Conservation (phyloP, 2,113 vertebrate species). For the Carlito syrichta region DNA sequence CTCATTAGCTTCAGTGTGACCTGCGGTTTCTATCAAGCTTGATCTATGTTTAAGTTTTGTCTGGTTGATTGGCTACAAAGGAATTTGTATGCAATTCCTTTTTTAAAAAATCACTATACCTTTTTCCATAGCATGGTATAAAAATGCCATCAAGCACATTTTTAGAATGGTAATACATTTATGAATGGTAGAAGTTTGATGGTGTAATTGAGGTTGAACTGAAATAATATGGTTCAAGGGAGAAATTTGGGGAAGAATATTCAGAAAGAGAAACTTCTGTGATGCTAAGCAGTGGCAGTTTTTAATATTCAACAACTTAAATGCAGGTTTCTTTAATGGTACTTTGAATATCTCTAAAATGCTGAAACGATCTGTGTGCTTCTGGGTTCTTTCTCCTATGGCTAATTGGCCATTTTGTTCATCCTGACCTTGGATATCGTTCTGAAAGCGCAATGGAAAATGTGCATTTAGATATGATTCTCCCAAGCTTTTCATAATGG, state of each 20-base stretch:
- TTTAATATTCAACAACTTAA: constrained; percentile 38
- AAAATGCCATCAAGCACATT: constrained; percentile 9
- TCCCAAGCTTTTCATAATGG: constrained; percentile 34
- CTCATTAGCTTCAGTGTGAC: not conserved
- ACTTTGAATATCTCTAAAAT: constrained; percentile 1
- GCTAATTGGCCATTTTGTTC: constrained; percentile 17
- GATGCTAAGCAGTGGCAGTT: not conserved
- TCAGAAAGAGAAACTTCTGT: constrained; percentile 18
- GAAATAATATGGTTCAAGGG: constrained; percentile 53
- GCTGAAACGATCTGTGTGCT: constrained; percentile 6
- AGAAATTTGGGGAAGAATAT: constrained; percentile 30
- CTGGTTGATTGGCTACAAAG: not conserved
- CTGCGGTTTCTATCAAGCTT: not conserved
- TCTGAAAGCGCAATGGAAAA: constrained; percentile 51
- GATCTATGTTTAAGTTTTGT: constrained; percentile 43
- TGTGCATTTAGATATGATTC: not conserved
- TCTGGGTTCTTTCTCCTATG: not conserved
- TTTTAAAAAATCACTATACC: not conserved
- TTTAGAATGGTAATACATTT: constrained; percentile 32
- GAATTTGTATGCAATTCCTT: not conserved
- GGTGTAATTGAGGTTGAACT: constrained; percentile 55
- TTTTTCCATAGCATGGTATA: not conserved
- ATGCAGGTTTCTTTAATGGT: not conserved
- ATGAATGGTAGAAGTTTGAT: constrained; percentile 40
- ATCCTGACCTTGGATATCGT: constrained; percentile 7